These are phyloP conservation scores for Steinernema khuongi DNA, from an alignment of 1,140 invertebrate genomes.

Conservation along the genomic window DNA sequence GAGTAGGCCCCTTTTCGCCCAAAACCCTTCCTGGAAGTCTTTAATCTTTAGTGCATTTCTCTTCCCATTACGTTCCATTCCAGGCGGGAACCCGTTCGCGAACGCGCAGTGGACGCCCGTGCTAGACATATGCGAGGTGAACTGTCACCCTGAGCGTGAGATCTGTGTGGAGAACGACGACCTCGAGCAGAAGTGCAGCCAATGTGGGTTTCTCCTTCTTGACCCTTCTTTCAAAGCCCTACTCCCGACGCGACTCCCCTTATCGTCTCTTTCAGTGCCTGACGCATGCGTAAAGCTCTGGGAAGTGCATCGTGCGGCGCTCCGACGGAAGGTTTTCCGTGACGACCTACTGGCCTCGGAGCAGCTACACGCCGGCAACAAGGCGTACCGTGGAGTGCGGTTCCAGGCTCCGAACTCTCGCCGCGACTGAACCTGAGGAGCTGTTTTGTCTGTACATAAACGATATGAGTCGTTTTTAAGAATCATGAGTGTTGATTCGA, in stretches of 20 bases:
- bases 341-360: background rate
- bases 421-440: background rate
- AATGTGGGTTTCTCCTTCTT: conserved; percentile 25
- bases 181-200: conserved; percentile 39
- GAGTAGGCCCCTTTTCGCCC: background rate
- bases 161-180: conserved; percentile 45
- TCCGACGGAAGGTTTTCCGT: background rate
- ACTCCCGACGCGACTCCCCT: background rate
- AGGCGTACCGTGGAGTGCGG: background rate
- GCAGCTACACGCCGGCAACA: background rate
- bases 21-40: background rate
- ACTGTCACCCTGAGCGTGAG: conserved; percentile 37
- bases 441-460: too few species aligned
- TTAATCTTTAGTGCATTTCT: background rate
- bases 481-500: too few species aligned
- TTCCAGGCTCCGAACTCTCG: background rate
- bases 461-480: too few species aligned
- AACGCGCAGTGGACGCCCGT: conserved; percentile 50
- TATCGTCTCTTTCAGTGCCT: conserved; percentile 16
- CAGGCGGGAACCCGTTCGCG: conserved; percentile 41
- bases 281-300: conserved; percentile 19
- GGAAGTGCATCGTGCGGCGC: background rate
- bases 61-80: conserved; percentile 18
- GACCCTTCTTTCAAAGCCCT: background rate
- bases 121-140: conserved; percentile 40